Evolutionary conservation across 2,888 invertebrate species (phyloP).

Genomic region (Heliothis peltigera): DNA sequence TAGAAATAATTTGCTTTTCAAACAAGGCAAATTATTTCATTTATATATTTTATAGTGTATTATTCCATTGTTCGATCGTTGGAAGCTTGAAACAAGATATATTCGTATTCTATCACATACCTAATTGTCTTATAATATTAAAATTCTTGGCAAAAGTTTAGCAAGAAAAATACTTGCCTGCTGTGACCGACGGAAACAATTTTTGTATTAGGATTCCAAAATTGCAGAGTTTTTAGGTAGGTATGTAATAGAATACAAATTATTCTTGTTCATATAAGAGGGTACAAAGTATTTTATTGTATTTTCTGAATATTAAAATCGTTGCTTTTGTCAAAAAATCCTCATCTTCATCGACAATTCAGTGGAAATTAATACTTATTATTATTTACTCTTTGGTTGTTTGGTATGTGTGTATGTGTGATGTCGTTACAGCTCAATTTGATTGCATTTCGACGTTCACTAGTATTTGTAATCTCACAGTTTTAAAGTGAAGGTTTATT

Average conservation of each 20-base stretch:
- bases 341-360: constrained; percentile 24
- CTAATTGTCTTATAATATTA: background rate
- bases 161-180: background rate
- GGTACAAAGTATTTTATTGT: background rate
- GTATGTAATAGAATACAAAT: background rate
- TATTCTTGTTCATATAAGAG: background rate
- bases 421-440: constrained; percentile 49
- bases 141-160: background rate
- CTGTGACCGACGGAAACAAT: background rate
- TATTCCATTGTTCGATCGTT: too few relatives aligned
- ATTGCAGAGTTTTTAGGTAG: too few relatives aligned
- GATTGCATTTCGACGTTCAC: constrained; percentile 51
- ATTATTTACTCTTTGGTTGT: constrained; percentile 28
- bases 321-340: background rate
- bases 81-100: background rate
- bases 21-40: background rate
- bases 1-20: constrained; percentile 1
- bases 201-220: background rate
- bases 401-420: background rate
- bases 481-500: constrained; percentile 19
- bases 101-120: background rate
- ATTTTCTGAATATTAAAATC: constrained; percentile 7
- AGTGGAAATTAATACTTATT: constrained; percentile 2
- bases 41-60: background rate
- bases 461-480: constrained; percentile 46